Percentiles rank a stretch among this genome's conserved stretches.
These are phyloP conservation scores for Zoanthus sansibaricus DNA, from an alignment of 92 coral and sea anemone genomes.

Conservation along the genomic window DNA sequence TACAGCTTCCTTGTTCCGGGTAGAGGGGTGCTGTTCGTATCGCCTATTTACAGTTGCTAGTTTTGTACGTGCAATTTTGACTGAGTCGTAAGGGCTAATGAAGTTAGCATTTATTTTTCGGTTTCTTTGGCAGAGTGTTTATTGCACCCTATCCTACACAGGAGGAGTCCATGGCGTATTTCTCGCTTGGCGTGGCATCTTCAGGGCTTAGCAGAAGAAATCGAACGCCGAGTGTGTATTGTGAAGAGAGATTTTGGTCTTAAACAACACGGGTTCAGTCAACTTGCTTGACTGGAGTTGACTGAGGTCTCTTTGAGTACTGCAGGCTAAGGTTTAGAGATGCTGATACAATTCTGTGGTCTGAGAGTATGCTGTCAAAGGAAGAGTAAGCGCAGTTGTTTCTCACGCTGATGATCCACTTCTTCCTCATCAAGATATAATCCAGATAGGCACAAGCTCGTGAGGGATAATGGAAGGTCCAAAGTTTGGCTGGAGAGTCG, in stretches of 20 bases:
- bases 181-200: not conserved
- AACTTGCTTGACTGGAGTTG: conserved; percentile 34
- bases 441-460: not conserved
- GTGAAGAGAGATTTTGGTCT: not conserved
- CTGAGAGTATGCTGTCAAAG: conserved; percentile 11
- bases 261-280: not conserved
- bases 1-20: not conserved
- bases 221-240: not conserved
- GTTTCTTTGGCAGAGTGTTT: conserved; percentile 31
- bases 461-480: conserved; percentile 10
- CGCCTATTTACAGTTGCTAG: conserved; percentile 18
- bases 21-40: not conserved
- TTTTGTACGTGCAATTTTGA: conserved; percentile 1
- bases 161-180: conserved; percentile 14
- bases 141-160: conserved; percentile 12
- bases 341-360: conserved; percentile 34
- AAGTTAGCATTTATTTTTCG: not conserved
- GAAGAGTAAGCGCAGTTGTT: conserved; percentile 8
- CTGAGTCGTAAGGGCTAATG: not conserved
- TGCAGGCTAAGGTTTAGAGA: conserved; percentile 24
- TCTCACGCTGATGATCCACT: conserved; percentile 30
- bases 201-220: not conserved
- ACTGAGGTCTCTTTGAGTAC: conserved; percentile 1
- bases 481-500: conserved; percentile 13
- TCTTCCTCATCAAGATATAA: conserved; percentile 17